phyloP scores from a whole-genome alignment of 64 coral and sea anemone species.

The Hydrozoanthus tunicans region DNA sequence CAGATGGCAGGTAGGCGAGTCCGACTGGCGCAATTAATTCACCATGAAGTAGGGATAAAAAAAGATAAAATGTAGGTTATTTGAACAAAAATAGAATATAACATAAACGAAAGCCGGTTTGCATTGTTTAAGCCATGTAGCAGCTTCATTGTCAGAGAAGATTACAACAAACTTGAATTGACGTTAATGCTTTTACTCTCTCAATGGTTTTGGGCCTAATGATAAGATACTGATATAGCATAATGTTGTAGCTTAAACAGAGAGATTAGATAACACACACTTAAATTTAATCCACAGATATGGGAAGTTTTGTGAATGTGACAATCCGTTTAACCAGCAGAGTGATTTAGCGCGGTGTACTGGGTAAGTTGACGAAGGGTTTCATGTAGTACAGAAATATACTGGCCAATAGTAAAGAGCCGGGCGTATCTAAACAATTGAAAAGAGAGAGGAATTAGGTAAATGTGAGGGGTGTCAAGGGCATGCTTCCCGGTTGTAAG shows the following conservation, averaged over 20 bases:
- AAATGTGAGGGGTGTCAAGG: too few species aligned
- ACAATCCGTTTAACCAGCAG: conserved; percentile 74
- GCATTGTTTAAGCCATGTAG: too few species aligned
- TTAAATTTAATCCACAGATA: conserved; percentile 44
- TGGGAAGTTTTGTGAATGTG: conserved; percentile 79
- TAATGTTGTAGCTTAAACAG: neutral
- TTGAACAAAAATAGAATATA: neutral
- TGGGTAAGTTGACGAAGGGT: conserved; percentile 52
- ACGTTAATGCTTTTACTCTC: too few species aligned
- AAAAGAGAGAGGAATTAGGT: neutral
- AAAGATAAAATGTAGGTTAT: neutral
- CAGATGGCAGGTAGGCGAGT: conserved; percentile 63
- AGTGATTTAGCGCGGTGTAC: conserved; percentile 53
- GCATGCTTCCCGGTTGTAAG: too few species aligned
- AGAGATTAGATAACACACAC: neutral
- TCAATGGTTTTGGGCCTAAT: neutral
- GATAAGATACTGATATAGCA: neutral
- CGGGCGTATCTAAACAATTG: neutral
- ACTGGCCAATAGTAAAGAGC: neutral
- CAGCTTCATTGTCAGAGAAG: too few species aligned
- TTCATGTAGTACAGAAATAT: neutral
- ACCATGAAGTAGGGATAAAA: neutral
- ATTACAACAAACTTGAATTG: too few species aligned
- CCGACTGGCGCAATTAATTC: too few species aligned
- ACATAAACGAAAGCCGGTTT: too few species aligned